Evolutionary conservation across 92 coral and sea anemone species (phyloP).

Genomic region (Heliopora coerulea): DNA sequence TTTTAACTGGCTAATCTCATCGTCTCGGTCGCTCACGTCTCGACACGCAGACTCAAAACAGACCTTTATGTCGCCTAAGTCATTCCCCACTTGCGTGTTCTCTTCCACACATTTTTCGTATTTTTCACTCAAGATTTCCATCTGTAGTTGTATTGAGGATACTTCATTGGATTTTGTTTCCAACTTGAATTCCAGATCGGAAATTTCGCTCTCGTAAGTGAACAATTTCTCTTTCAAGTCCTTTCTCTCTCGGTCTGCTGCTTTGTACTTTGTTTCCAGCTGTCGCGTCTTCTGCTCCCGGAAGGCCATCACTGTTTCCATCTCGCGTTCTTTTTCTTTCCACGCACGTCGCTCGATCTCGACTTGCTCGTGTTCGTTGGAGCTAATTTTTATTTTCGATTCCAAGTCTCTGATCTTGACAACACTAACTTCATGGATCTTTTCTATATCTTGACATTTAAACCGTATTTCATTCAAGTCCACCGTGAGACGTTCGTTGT

Average conservation of each 20-base stretch:
- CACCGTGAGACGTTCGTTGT: slow-evolving; percentile 46
- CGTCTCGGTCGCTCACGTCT: slow-evolving; percentile 70
- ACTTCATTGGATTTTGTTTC: slow-evolving; percentile 70
- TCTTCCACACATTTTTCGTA: slow-evolving; percentile 15
- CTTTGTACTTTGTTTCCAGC: slow-evolving; percentile 61
- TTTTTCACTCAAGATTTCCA: slow-evolving; percentile 17
- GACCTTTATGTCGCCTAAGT: slow-evolving; percentile 58
- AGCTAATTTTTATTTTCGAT: slow-evolving; percentile 4
- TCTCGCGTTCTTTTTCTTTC: slow-evolving; percentile 57
- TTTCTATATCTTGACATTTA: slow-evolving; percentile 63
- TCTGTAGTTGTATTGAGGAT: slow-evolving; percentile 29
- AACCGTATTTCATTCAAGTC: slow-evolving; percentile 51
- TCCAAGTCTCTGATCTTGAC: slow-evolving; percentile 10
- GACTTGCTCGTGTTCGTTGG: not conserved
- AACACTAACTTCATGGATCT: slow-evolving; percentile 37
- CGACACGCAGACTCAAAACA: slow-evolving; percentile 62
- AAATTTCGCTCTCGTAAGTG: slow-evolving; percentile 49
- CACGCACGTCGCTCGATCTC: slow-evolving; percentile 63
- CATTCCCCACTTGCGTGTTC: slow-evolving; percentile 48
- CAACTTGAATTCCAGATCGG: slow-evolving; percentile 65
- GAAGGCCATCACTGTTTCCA: slow-evolving; percentile 51
- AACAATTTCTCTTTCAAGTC: slow-evolving; percentile 63
- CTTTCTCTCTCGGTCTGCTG: slow-evolving; percentile 68
- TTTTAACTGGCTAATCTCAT: slow-evolving; percentile 64
- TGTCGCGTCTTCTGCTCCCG: slow-evolving; percentile 59